These are phyloP conservation scores for Crossocerus cetratus DNA, from an alignment of 2,888 invertebrate genomes.

Conservation along the genomic window DNA sequence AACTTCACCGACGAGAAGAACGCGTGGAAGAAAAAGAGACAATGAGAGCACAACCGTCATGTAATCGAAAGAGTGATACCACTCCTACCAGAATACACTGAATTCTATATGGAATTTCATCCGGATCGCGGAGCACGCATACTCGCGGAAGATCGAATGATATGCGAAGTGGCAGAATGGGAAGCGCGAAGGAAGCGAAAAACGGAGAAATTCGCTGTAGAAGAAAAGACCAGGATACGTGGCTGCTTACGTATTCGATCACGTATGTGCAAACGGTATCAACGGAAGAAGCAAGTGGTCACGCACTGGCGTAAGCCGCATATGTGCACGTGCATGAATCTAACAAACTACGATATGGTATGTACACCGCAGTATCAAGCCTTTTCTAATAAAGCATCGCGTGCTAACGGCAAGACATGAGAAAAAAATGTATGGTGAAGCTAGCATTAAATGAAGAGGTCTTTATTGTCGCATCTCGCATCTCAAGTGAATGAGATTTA, in stretches of 20 bases:
- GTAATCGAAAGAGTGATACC: no score
- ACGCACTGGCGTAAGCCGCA: no score
- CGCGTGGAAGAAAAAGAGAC: conserved; percentile 14
- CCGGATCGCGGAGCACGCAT: conserved; percentile 28
- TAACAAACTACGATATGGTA: no score
- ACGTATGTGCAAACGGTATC: conserved; percentile 56
- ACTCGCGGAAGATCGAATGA: not conserved
- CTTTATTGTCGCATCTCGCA: no score
- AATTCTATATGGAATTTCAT: conserved; percentile 61
- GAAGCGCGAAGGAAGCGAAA: not conserved
- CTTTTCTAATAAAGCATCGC: no score
- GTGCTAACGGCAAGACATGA: no score
- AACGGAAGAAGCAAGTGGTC: conserved; percentile 31
- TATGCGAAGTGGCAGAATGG: conserved; percentile 1
- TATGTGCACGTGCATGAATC: no score
- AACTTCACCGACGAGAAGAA: conserved; percentile 22
- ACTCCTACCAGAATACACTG: conserved; percentile 53
- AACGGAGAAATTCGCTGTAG: conserved; percentile 32
- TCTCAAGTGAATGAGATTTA: no score
- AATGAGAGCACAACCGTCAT: no score
- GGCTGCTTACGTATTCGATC: conserved; percentile 64
- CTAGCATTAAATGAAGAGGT: no score
- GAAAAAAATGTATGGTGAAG: no score
- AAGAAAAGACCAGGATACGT: conserved; percentile 41
- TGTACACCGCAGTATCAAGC: no score